Evolutionary conservation across 1,140 invertebrate species (phyloP), one percentile per base, ranked within the genome.

Genomic region (Drosophila neocordata): DNA sequence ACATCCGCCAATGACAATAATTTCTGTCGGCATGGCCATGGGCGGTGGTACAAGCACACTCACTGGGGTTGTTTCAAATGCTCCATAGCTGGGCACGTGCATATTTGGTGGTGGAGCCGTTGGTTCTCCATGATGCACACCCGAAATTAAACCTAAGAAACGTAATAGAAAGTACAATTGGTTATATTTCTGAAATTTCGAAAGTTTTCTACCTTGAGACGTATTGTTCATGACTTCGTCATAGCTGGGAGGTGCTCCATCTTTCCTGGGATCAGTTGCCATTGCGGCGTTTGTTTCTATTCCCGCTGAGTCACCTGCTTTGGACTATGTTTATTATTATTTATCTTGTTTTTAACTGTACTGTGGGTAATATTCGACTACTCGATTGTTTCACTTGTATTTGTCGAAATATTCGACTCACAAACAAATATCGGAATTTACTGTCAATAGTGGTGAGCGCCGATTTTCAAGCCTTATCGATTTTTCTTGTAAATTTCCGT

Each of bases 1-100:
- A 92, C 96, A 97, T 5, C 94, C 95, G 4, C 96, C 95, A 44
- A 96, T 94, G 12, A 96, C 87, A 76, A 96, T 95, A 13, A 96
- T 95, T 74, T 95, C 93, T 18, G 92, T 91, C 15, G 94, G 93
- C 44, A 93, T 78, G 8, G 89, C 73, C n/a, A 84, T 64, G 9
- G 84, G 57, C 4, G 87, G 69, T 15, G 68, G 72, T 12, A 88
- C 74, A 1, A 85, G 66, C 48, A 90, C 84, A 41, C 73, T 90
- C 0, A 92, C 92, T 41, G 89, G 79, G 1, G 90, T 91, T 13
- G 84, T 76, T 52, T 90, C 90, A 13, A 91, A 90, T 1, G 89
- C 79, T 44, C 90, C 90, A 31, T 91, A 91, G 0, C 73, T 73
- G 13, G 92, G 84, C 38, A 81, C 63, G 44, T 87, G 76, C 64